A percentile compares a stretch with the other conserved stretches of the same genome.
These are phyloP conservation scores for Dipodomys ordii DNA, from an alignment of 2,113 vertebrate species.

Conservation along the genomic window DNA sequence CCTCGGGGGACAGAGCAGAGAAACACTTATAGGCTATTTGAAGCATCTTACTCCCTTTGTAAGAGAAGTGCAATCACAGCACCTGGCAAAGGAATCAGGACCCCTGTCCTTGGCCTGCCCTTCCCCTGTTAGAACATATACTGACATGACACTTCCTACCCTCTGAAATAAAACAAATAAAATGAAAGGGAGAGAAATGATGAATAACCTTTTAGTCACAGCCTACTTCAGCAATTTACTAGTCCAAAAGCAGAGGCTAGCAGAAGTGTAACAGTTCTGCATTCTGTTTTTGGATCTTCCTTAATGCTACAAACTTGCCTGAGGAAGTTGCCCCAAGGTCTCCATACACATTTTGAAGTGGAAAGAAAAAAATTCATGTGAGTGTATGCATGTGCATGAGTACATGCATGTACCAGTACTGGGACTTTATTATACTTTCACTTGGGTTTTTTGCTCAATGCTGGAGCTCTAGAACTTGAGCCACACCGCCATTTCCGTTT, in stretches of 20 bases:
- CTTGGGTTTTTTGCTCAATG: too few relatives aligned
- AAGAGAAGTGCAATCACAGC: background rate
- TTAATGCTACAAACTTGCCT: constrained; percentile 20
- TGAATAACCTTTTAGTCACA: background rate
- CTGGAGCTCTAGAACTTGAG: too few relatives aligned
- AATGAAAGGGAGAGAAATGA: background rate
- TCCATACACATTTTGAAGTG: background rate
- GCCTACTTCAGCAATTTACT: background rate
- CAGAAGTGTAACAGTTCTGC: constrained; percentile 41
- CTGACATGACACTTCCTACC: background rate
- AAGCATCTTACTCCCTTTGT: background rate
- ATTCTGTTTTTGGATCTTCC: constrained; percentile 52
- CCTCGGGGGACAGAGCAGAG: background rate
- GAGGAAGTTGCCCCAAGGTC: constrained; percentile 6
- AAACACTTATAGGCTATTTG: background rate
- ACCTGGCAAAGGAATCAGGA: background rate
- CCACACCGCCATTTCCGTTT: too few relatives aligned
- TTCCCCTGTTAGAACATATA: background rate
- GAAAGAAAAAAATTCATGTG: too few relatives aligned
- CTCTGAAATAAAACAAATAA: background rate
- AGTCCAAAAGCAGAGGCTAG: background rate
- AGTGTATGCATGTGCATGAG: too few relatives aligned
- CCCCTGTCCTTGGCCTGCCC: background rate
- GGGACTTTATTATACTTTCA: too few relatives aligned
- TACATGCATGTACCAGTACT: too few relatives aligned